A percentile compares a stretch with the other conserved stretches of the same genome.
These are phyloP conservation scores for Setophaga petechia DNA, from an alignment of 2,113 vertebrate species.

Conservation along the genomic window DNA sequence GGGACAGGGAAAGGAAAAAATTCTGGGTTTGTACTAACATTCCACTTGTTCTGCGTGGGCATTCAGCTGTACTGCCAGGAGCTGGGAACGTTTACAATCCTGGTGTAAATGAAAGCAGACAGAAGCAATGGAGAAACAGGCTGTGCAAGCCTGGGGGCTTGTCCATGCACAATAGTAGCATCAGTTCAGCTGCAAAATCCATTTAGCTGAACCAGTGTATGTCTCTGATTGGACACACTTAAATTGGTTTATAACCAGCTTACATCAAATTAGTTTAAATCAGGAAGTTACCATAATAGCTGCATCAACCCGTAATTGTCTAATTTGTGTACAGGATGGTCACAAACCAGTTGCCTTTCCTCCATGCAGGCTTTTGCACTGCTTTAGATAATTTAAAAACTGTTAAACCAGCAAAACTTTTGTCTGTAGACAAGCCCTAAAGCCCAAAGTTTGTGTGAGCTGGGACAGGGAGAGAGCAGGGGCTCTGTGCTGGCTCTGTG, in stretches of 20 bases:
- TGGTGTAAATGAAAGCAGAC: conserved; percentile 39
- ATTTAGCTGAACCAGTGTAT: conserved; percentile 36
- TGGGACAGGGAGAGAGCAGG: not conserved
- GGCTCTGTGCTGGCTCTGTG: not conserved
- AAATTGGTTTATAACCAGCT: conserved; percentile 59
- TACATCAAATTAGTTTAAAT: conserved; percentile 60
- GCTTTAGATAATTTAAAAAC: not conserved
- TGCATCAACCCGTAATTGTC: conserved; percentile 26
- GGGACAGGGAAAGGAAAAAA: not conserved
- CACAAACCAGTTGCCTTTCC: not conserved
- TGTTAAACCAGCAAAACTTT: not conserved
- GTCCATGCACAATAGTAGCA: conserved; percentile 23
- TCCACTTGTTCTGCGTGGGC: conserved; percentile 46
- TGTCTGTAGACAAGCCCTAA: not conserved
- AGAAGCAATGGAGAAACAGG: conserved; percentile 26
- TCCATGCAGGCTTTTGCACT: not conserved
- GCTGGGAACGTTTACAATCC: not conserved
- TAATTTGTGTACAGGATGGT: not conserved
- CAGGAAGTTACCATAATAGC: conserved; percentile 43
- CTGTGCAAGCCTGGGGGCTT: not conserved
- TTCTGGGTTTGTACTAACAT: not conserved
- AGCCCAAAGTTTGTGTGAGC: not conserved
- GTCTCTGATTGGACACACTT: conserved; percentile 55
- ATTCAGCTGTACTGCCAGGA: conserved; percentile 26
- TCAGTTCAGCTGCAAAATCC: conserved; percentile 59